Base-by-base conservation (phyloP, 2,888 invertebrate genomes). In the Cacoxenus indagator region DNA sequence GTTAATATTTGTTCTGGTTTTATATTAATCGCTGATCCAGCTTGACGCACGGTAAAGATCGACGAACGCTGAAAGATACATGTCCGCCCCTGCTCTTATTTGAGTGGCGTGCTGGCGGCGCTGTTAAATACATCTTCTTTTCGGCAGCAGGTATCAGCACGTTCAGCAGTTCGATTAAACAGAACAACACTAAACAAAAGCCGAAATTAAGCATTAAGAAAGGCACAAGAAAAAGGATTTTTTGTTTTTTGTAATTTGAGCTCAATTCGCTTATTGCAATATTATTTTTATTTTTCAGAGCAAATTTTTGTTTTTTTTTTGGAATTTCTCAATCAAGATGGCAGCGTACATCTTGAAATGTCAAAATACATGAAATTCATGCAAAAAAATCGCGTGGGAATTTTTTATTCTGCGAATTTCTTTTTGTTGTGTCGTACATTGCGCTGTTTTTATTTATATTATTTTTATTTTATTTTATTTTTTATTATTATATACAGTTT, bases 391-490 rank as follows among this genome's bases (percentile, higher is more conserved):
- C 65, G 45, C 81, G 81, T 81, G 81, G 83, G 81, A 81, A 83
- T 74, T 73, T 75, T 24, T 26, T 69, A 69, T 83, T 81, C 84
- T 73, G 71, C 77, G 81, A 81, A 81, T 74, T 68, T 54, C 8
- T 45, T 17, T n/a, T 64, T 64, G 43, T 70, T 27, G 24, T 24
- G 3, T 3, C 5, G 19, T 26, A 9, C 14, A 6, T 24, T 17
- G 14, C 8, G 14, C 14, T 8, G 14, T 54, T 54, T 4, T 14
- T 19, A 24, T 54, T 54, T 22, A 11, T 48, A 4, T n/a, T 48
- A n/a, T 48, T 48, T 48, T 5, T 57, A 4, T 57, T 29, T 5
- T 29, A 29, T n/a, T n/a, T 29, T 57, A 29, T 57, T 27, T 57
- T 46, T 46, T 46, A 1, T 46, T 17, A 46, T 46, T 46, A 19